Conservation (phyloP, 2,888 invertebrate genomes). For the Ormyrus labotus region DNA sequence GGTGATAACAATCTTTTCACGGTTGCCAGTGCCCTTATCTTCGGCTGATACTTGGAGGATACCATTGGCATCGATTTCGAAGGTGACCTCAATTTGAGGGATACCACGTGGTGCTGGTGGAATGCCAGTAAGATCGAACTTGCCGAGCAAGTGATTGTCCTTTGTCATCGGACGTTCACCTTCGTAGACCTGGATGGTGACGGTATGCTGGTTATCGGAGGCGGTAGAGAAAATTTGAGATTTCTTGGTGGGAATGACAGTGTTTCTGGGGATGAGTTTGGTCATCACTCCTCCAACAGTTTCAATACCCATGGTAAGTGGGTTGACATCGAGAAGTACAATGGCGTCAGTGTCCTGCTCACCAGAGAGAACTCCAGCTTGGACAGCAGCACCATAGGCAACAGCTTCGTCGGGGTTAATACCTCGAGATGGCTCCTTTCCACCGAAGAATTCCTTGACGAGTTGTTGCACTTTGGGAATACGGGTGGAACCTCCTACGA, state of each 20-base stretch:
- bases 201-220: constrained; percentile 98
- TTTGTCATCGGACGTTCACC: constrained; percentile 99
- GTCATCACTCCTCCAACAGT: constrained; percentile 99
- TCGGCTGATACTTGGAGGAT: constrained; percentile 98
- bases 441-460: constrained; percentile 96
- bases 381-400: constrained; percentile 98
- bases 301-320: constrained; percentile 99
- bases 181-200: constrained; percentile 97
- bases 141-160: constrained; percentile 98
- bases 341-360: constrained; percentile 98
- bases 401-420: constrained; percentile 99
- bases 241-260: constrained; percentile 99
- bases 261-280: constrained; percentile 97
- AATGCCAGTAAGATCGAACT: constrained; percentile 98
- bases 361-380: constrained; percentile 97
- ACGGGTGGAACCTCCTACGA: constrained; percentile 99
- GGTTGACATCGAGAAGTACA: constrained; percentile 97
- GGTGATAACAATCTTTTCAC: constrained; percentile 99
- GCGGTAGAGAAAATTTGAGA: constrained; percentile 99
- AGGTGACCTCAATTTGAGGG: constrained; percentile 95
- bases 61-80: constrained; percentile 96
- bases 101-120: constrained; percentile 96
- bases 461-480: constrained; percentile 98
- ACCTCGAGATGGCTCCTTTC: constrained; percentile 98
- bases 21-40: constrained; percentile 99